Evolutionary conservation across 2,797 vertebrate species (phyloP), one percentile per base, ranked within the genome.

Genomic region (Sebastes elongatus): DNA sequence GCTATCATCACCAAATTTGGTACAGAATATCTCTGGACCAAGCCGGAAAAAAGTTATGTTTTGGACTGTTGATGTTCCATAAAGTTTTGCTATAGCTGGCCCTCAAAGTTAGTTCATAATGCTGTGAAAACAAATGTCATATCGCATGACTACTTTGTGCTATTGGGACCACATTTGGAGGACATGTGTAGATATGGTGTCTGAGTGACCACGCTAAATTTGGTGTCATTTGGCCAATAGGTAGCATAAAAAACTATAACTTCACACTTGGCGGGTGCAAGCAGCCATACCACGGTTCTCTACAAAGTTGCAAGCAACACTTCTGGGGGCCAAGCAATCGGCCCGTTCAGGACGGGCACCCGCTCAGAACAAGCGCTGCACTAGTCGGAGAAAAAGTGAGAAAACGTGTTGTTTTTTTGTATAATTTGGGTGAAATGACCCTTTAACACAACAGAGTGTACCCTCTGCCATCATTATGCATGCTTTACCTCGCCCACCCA

Each of bases 401-500:
- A 30, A 32, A 18, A 59, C 5, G 4, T 71, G 18, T 52, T 32
- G 59, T 20, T 30, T n/a, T 32, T 69, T 52, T 52, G 20, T 18
- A 14, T n/a, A 33, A 35, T 64, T 60, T 65, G 59, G 11, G 10
- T 73, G 59, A 46, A 42, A 6, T 20, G 52, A 56, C 35, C 33
- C 18, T 60, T 71, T 71, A 46, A 32, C 60, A 25, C 28, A 16
- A 25, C 18, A 49, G 22, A 22, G 2, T 52, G 35, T 13, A 10
- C 66, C 56, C 28, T 27, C 7, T 53, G 55, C 62, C 69, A 59
- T 71, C 27, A 60, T 85, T 82, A 62, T 18, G n/a, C 49, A 28
- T 49, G n/a, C 52, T 66, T 69, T 55, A 67, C 35, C 64, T 60
- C 4, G 65, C 71, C 85, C 89, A 87, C 79, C 81, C 86, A 68